Conservation (phyloP, 2,797 vertebrate species). For the Peromyscus nudipes region DNA sequence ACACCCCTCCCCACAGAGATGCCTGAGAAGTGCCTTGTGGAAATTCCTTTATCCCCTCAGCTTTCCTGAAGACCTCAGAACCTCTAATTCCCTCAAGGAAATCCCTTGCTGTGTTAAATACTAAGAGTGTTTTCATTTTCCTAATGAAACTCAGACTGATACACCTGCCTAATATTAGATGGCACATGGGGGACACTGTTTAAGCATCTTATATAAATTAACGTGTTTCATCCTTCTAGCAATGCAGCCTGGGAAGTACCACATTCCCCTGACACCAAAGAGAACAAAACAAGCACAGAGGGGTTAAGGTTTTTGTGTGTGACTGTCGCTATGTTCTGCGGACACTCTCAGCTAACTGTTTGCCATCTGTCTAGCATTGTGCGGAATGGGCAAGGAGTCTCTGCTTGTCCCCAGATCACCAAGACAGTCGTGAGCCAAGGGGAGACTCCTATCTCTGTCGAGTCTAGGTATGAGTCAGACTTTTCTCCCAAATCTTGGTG, state of each 20-base stretch:
- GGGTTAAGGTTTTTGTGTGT: not conserved
- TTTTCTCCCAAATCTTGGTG: not conserved
- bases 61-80: not conserved
- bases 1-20: too few species aligned
- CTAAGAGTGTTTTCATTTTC: not conserved
- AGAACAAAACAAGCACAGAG: not conserved
- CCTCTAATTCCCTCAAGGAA: not conserved
- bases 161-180: not conserved
- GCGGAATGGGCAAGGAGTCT: not conserved
- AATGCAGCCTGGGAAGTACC: not conserved
- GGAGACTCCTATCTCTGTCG: not conserved
- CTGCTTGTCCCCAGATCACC: not conserved
- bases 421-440: not conserved
- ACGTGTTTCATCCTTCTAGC: not conserved
- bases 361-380: not conserved
- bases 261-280: not conserved
- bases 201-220: slow-evolving; percentile 9
- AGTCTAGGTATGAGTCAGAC: not conserved
- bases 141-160: not conserved
- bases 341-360: not conserved
- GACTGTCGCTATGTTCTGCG: not conserved
- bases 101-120: not conserved
- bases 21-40: not conserved
- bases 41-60: not conserved
- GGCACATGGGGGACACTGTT: not conserved